phyloP scores from a whole-genome alignment of 2,888 invertebrate species.

The Deilephila elpenor region DNA sequence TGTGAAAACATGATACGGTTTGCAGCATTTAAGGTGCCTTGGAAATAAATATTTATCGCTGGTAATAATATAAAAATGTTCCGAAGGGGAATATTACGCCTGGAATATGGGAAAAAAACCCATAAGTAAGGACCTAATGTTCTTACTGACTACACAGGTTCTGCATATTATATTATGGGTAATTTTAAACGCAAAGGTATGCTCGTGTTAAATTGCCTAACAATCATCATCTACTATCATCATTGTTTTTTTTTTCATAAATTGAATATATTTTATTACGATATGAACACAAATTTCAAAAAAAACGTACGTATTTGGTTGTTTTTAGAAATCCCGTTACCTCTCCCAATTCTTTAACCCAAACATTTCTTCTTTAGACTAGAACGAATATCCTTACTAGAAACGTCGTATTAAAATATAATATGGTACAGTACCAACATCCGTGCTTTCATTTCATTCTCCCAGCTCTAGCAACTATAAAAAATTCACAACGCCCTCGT shows the following conservation, averaged over 20 bases:
- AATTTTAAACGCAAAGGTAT: background rate
- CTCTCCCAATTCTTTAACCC: too few relatives aligned
- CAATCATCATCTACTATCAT: too few relatives aligned
- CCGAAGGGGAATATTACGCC: background rate
- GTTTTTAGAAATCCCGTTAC: too few relatives aligned
- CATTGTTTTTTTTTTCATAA: too few relatives aligned
- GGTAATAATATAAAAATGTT: conserved; percentile 10
- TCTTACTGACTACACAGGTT: background rate
- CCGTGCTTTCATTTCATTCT: background rate
- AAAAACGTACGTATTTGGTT: too few relatives aligned
- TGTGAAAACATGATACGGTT: background rate
- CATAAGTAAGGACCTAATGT: background rate
- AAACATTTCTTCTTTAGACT: too few relatives aligned
- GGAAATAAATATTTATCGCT: conserved; percentile 18
- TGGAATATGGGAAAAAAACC: background rate
- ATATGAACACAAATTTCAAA: too few relatives aligned
- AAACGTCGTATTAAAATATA: background rate
- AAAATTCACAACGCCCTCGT: conserved; percentile 6
- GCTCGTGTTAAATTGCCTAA: background rate
- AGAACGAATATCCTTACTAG: too few relatives aligned
- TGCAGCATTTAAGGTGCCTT: background rate
- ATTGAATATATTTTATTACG: too few relatives aligned
- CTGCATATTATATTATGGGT: background rate
- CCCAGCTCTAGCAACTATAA: background rate
- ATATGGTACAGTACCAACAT: background rate